phyloP scores from a whole-genome alignment of 2,797 vertebrate species.

The Eremophila alpestris region DNA sequence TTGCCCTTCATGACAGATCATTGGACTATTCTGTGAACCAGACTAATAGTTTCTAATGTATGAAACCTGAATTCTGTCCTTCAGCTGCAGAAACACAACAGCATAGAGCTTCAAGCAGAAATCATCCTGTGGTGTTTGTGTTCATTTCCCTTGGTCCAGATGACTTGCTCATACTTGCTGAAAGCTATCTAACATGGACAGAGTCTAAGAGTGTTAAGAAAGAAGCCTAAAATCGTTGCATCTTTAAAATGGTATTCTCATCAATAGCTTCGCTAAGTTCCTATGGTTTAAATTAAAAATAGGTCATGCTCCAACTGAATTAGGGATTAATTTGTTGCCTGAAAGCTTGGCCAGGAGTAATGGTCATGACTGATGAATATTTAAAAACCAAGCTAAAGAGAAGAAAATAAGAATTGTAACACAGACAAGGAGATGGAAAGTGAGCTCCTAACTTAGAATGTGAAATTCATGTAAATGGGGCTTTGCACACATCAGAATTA shows the following conservation, averaged over 20 bases:
- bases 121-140: neutral
- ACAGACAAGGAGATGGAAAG: neutral
- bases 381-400: neutral
- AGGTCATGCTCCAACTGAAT: neutral
- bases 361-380: neutral
- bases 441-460: neutral
- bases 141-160: neutral
- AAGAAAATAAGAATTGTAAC: neutral
- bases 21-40: neutral
- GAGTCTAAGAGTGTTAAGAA: neutral
- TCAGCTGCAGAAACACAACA: neutral
- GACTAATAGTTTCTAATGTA: neutral
- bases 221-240: rapidly evolving
- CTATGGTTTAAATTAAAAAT: neutral
- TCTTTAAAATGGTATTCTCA: neutral
- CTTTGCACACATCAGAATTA: neutral
- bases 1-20: neutral
- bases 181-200: neutral
- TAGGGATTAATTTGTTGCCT: neutral
- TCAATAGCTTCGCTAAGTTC: neutral
- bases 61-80: neutral
- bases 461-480: neutral
- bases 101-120: neutral
- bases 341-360: neutral
- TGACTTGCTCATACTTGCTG: neutral